These are phyloP conservation scores for Turdus rufiventris DNA, from an alignment of 2,113 vertebrate species.

Conservation along the genomic window DNA sequence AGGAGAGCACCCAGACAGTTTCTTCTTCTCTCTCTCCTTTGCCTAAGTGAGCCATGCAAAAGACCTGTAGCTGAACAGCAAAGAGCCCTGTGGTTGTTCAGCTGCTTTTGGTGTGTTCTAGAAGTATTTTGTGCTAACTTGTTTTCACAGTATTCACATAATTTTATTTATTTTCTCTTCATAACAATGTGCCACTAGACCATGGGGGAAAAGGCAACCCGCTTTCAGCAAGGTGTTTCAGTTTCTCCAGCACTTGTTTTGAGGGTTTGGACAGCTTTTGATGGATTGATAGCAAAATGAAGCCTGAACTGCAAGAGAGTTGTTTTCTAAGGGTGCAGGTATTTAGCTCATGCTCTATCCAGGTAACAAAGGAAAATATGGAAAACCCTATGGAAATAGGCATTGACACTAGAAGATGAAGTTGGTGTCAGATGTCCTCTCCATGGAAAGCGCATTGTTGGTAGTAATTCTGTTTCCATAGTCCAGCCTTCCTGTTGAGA, in stretches of 20 bases:
- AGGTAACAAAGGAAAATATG: background rate
- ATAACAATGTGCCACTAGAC: background rate
- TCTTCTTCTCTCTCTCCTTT: background rate
- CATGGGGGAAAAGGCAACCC: background rate
- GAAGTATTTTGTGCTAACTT: background rate
- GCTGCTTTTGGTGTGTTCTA: background rate
- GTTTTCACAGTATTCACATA: background rate
- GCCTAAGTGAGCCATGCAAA: background rate
- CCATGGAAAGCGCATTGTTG: rapidly evolving
- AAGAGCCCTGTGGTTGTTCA: background rate
- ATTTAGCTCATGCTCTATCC: background rate
- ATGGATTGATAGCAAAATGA: background rate
- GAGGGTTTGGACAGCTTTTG: background rate
- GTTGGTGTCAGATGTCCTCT: background rate
- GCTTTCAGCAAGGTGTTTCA: background rate
- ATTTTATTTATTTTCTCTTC: background rate
- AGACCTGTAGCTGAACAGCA: background rate
- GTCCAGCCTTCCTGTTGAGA: background rate
- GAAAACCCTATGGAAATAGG: background rate
- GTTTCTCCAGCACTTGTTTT: background rate
- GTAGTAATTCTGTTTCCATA: background rate
- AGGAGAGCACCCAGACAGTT: background rate
- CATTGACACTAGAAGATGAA: background rate
- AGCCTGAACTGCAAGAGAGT: background rate
- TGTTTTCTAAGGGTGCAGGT: background rate